These are phyloP conservation scores for Varecia variegata DNA, from an alignment of 2,797 vertebrate species.

Conservation along the genomic window DNA sequence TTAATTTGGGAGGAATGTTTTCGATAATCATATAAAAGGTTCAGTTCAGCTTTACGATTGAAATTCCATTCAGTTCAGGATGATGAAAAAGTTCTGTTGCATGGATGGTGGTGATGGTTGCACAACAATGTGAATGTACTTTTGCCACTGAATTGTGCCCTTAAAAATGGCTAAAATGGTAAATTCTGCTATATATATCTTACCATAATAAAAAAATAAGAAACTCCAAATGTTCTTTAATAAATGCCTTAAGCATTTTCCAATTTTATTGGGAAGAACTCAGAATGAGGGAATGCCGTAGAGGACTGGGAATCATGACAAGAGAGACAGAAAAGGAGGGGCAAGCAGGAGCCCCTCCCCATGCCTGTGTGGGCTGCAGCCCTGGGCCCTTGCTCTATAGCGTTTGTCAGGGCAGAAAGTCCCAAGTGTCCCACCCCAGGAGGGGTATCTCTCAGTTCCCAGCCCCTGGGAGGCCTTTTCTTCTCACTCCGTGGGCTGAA, in stretches of 20 bases:
- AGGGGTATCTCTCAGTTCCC: neutral
- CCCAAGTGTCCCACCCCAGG: neutral
- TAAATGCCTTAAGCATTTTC: neutral
- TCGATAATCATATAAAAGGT: neutral
- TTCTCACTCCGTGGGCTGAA: neutral
- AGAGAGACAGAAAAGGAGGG: neutral
- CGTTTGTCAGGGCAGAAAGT: neutral
- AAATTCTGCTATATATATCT: neutral
- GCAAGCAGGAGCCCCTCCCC: neutral
- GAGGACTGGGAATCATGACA: neutral
- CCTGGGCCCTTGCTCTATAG: neutral
- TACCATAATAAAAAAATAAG: slow-evolving; percentile 12
- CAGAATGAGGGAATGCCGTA: neutral
- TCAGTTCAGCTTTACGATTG: neutral
- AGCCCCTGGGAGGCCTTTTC: neutral
- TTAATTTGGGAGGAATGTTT: neutral
- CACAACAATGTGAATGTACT: neutral
- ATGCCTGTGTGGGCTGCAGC: neutral
- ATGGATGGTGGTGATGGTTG: neutral
- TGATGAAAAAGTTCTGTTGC: neutral
- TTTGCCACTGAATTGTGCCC: neutral
- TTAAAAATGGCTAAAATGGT: neutral
- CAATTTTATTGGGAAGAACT: neutral
- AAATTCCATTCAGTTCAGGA: neutral
- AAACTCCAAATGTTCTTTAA: neutral